Evolutionary conservation across 2,888 invertebrate genomes (phyloP), one percentile per base, ranked within the genome.

Genomic region (Dexiosoma caninum): DNA sequence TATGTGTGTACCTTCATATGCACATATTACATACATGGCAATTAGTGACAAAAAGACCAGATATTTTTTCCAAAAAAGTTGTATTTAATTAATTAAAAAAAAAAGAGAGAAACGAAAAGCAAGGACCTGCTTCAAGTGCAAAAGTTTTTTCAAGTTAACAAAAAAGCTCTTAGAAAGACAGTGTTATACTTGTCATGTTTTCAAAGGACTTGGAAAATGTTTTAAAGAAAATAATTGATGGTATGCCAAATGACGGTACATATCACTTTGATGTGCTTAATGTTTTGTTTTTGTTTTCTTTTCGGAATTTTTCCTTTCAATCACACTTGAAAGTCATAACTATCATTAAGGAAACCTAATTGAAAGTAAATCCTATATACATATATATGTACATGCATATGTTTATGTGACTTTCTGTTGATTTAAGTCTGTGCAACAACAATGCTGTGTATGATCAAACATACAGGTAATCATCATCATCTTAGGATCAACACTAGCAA

Each of bases 401-500:
- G 51, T 5, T 9, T 10, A 6, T 35, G 12, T 49, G 40, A 44
- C 23, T 53, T 30, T 60, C 32, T 53, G 67, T 67, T 67, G 59
- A 42, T 49, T 75, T 59, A 23, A 27, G 62, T 21, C 14, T 57
- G 35, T 46, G 35, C 46, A 62, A 19, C 78, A 55, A 44, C 35
- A 75, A 42, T 8, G 19, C n/a, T 64, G 23, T 32, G 55, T 49
- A 53, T n/a, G n/a, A 69, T 57, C 74, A 57, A 42, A 62, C 69
- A 76, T 70, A 59, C 76, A 80, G 79, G 80, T 80, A 80, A 80
- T 80, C 70, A 71, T 80, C 70, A 71, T 71, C 80, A 64, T 69
- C 44, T 55, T 59, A 42, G 44, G 70, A 70, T 66, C 64, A 44
- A 66, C 62, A 44, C 70, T 70, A 66, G 76, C 76, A 80, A 80